phyloP scores from a whole-genome alignment of 2,113 vertebrate genomes.

The Bufo gargarizans region DNA sequence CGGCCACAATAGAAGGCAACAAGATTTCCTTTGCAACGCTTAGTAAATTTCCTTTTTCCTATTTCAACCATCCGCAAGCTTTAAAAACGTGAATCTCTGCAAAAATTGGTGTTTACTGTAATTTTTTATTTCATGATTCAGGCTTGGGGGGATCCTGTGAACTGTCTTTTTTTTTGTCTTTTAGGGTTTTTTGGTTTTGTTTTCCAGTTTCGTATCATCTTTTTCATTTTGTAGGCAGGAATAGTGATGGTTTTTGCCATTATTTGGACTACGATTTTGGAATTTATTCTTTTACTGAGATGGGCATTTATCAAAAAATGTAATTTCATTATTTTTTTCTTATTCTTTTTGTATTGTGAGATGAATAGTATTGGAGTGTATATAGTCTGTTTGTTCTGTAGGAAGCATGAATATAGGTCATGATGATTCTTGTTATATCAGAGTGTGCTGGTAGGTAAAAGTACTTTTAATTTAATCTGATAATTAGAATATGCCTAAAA shows the following conservation, averaged over 20 bases:
- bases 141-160: conserved; percentile 67
- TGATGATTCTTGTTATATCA: background rate
- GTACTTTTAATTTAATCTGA: too few relatives aligned
- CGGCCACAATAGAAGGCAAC: conserved; percentile 83
- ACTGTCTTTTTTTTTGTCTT: background rate
- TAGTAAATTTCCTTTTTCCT: conserved; percentile 94
- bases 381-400: background rate
- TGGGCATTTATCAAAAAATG: background rate
- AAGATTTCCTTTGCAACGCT: conserved; percentile 88
- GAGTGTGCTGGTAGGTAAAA: background rate
- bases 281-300: background rate
- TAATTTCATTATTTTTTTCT: background rate
- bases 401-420: background rate
- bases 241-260: background rate
- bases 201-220: background rate
- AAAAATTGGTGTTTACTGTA: conserved; percentile 69
- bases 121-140: conserved; percentile 75
- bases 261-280: background rate
- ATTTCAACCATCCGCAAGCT: conserved; percentile 83
- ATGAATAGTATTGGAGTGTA: background rate
- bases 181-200: background rate
- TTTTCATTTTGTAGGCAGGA: background rate
- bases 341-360: background rate
- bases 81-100: conserved; percentile 84
- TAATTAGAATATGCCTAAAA: too few relatives aligned